Conservation (phyloP, 1,140 invertebrate species). For the Aphaenogaster ashmeadi region DNA sequence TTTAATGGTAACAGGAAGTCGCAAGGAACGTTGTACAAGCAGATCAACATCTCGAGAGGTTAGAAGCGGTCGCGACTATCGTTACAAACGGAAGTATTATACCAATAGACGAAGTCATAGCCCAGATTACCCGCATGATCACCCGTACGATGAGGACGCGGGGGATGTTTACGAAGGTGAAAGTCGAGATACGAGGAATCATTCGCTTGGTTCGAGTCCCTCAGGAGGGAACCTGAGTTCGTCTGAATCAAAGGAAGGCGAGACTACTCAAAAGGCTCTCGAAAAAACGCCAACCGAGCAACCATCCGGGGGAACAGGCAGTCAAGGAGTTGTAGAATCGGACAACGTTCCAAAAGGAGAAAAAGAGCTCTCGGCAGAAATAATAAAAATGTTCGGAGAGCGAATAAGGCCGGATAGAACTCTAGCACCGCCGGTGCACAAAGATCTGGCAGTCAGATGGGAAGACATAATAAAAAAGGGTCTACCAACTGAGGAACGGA, state of each 20-base stretch:
- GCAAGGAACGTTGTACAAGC: too few relatives aligned
- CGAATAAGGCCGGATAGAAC: conserved; percentile 45
- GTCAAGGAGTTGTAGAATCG: too few relatives aligned
- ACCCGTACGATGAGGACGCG: not conserved
- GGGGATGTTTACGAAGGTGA: not conserved
- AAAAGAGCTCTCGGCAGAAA: conserved; percentile 9
- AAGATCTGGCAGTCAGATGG: conserved; percentile 62
- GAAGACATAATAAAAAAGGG: conserved; percentile 64
- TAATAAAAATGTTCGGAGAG: conserved; percentile 61
- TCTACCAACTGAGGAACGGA: conserved; percentile 58
- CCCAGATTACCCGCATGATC: not conserved
- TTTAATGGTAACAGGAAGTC: too few relatives aligned
- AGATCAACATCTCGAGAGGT: too few relatives aligned
- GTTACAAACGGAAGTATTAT: too few relatives aligned
- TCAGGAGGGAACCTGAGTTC: not conserved
- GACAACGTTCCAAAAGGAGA: not conserved
- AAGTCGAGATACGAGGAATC: not conserved
- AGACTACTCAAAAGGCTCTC: too few relatives aligned
- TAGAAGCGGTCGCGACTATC: too few relatives aligned
- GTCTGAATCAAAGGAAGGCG: not conserved
- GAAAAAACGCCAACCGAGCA: too few relatives aligned
- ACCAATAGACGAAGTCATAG: not conserved
- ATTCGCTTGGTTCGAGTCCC: not conserved
- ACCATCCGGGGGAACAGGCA: too few relatives aligned
- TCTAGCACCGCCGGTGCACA: conserved; percentile 37